Evolutionary conservation across 2,113 vertebrate species (phyloP).

Genomic region (Osmerus eperlanus): DNA sequence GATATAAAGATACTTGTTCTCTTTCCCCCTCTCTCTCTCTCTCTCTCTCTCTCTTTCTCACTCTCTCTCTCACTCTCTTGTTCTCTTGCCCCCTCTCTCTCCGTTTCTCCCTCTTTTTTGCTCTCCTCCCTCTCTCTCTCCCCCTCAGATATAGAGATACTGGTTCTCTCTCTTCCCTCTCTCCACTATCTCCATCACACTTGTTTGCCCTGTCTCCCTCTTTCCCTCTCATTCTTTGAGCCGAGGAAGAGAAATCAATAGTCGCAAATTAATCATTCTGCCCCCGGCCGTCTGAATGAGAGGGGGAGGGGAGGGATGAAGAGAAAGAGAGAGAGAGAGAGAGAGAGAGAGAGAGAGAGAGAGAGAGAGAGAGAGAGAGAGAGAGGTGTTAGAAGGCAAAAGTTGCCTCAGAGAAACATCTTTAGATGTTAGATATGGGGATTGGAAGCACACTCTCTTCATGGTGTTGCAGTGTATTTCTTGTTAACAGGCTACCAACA

Average conservation of each 20-base stretch:
- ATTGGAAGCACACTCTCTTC: conserved; percentile 13
- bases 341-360: conserved; percentile 25
- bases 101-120: conserved; percentile 1
- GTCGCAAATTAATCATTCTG: conserved; percentile 73
- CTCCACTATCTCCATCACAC: conserved; percentile 3
- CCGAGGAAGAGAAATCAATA: conserved; percentile 70
- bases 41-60: not conserved
- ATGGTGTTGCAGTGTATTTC: not conserved
- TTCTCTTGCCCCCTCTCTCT: not conserved
- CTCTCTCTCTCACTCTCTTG: not conserved
- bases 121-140: conserved; percentile 12
- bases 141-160: not conserved
- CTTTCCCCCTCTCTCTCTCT: conserved; percentile 16
- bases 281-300: conserved; percentile 37
- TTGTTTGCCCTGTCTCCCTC: conserved; percentile 19
- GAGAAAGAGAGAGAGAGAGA: conserved; percentile 20
- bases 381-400: conserved; percentile 1
- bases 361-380: conserved; percentile 33
- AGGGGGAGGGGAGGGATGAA: not conserved
- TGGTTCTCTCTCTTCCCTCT: conserved; percentile 9
- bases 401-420: conserved; percentile 31
- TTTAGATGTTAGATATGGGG: conserved; percentile 31
- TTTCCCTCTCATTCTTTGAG: conserved; percentile 44
- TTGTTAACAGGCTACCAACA: not conserved
- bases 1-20: not conserved